phyloP scores from a whole-genome alignment of 2,797 vertebrate species.

The Poeciliopsis infans region DNA sequence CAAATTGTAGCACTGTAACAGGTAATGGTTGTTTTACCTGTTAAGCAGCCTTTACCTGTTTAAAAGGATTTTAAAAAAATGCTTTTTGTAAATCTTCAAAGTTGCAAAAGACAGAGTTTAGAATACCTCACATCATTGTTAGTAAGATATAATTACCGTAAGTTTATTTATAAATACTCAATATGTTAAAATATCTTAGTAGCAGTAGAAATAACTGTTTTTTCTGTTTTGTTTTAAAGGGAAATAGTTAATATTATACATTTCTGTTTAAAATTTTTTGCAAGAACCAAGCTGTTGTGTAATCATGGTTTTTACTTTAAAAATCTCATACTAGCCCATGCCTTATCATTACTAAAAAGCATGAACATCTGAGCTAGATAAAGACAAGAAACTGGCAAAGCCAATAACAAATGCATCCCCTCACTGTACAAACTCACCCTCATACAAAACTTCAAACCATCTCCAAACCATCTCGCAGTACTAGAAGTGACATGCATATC shows the following conservation, averaged over 20 bases:
- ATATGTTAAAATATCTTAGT: background rate
- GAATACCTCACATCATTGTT: background rate
- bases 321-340: background rate
- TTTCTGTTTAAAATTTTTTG: background rate
- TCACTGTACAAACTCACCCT: slow-evolving; percentile 45
- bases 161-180: background rate
- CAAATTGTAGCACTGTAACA: background rate
- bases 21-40: too few species aligned
- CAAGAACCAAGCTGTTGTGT: background rate
- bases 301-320: background rate
- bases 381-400: slow-evolving; percentile 46
- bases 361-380: slow-evolving; percentile 24
- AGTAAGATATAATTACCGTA: background rate
- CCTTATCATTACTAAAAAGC: background rate
- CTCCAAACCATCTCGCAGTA: slow-evolving; percentile 52
- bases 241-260: background rate
- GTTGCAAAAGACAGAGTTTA: background rate
- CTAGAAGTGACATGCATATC: slow-evolving; percentile 65
- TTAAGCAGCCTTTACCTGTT: too few species aligned
- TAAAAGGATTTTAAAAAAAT: background rate
- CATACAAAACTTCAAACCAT: slow-evolving; percentile 54
- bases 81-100: background rate
- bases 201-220: background rate
- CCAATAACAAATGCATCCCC: slow-evolving; percentile 51
- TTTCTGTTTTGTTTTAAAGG: background rate